Base-by-base conservation (phyloP, 2,888 invertebrate species). In the Homarus gammarus region DNA sequence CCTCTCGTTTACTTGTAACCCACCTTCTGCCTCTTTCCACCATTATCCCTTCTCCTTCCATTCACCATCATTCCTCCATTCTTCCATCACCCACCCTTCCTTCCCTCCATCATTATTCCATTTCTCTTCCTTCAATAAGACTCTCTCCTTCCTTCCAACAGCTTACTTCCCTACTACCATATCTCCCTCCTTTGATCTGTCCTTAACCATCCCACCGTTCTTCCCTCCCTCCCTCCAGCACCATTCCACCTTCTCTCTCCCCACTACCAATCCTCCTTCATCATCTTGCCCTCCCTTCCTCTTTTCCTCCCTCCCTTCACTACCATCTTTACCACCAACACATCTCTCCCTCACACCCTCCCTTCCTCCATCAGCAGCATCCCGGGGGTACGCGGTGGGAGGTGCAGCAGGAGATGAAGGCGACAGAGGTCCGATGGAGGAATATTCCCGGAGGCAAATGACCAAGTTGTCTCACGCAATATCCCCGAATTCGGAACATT, bases 401-500 rank as follows among this genome's bases (percentile, higher is more conserved):
- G 27, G 27, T 27, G 64, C 27, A n/a, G 27, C n/a, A 3, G 64
- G 64, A 64, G 64, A 64, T 64, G 64, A 64, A 64, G 27, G 64
- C 64, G 64, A 64, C 64, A 64, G 64, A 64, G 64, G 64, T 64
- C 64, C 27, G 64, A n/a, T 6, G 27, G 64, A 64, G 64, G 64
- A 27, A 27, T 64, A 64, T 64, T 64, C 64, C 27, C 64, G 27
- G 64, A 27, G 64, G 64, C 64, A 64, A 64, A 64, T 64, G 64
- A 64, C 64, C 64, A 27, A 64, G 64, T 64, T 64, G 64, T 64
- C 64, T 64, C 64, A 64, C 27, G 64, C 64, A 64, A 64, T 64
- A 64, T 64, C 64, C 64, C 64, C 27, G 27, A 64, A 64, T 64
- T 64, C 64, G 64, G 64, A 5, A 64, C 64, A 64, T 27, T 64